These are phyloP conservation scores for Electrona antarctica DNA, from an alignment of 2,113 vertebrate species.

Conservation along the genomic window DNA sequence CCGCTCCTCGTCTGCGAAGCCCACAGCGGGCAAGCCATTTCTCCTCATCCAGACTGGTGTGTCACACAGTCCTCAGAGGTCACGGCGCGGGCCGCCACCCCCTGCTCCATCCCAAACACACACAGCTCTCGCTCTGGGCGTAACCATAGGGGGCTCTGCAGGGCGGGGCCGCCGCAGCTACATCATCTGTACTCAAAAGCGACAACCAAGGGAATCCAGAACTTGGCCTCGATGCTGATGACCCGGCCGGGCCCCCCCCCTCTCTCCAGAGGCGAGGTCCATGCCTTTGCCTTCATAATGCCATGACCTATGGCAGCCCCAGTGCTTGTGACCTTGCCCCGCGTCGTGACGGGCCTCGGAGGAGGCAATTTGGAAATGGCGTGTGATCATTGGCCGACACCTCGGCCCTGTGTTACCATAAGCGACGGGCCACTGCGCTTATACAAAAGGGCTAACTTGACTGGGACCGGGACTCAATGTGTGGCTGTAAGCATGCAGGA, in stretches of 20 bases:
- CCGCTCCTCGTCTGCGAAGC: slow-evolving; percentile 26
- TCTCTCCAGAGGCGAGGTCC: slow-evolving; percentile 5
- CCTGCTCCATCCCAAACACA: slow-evolving; percentile 22
- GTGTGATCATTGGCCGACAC: slow-evolving; percentile 18
- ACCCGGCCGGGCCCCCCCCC: slow-evolving; percentile 8
- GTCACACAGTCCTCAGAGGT: slow-evolving; percentile 56
- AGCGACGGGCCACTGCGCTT: slow-evolving; percentile 46
- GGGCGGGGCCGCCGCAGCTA: background rate
- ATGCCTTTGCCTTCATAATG: slow-evolving; percentile 16
- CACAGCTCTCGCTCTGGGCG: background rate
- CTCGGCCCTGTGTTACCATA: slow-evolving; percentile 50
- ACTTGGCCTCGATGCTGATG: slow-evolving; percentile 8
- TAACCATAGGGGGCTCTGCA: background rate
- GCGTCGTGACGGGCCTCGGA: background rate
- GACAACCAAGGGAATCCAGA: slow-evolving; percentile 12
- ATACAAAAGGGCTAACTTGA: slow-evolving; percentile 54
- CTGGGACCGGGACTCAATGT: slow-evolving; percentile 57
- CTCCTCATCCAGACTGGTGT: slow-evolving; percentile 31
- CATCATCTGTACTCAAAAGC: slow-evolving; percentile 17
- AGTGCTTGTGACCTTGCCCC: slow-evolving; percentile 12
- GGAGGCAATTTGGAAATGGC: background rate
- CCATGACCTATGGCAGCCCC: slow-evolving; percentile 28
- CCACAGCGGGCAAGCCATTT: slow-evolving; percentile 25
- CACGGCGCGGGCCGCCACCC: slow-evolving; percentile 13
- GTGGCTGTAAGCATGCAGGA: slow-evolving; percentile 66